A percentile compares a stretch with the other conserved stretches of the same genome.
Conservation (phyloP, 2,113 vertebrate species). For the Tetraodon nigroviridis region DNA sequence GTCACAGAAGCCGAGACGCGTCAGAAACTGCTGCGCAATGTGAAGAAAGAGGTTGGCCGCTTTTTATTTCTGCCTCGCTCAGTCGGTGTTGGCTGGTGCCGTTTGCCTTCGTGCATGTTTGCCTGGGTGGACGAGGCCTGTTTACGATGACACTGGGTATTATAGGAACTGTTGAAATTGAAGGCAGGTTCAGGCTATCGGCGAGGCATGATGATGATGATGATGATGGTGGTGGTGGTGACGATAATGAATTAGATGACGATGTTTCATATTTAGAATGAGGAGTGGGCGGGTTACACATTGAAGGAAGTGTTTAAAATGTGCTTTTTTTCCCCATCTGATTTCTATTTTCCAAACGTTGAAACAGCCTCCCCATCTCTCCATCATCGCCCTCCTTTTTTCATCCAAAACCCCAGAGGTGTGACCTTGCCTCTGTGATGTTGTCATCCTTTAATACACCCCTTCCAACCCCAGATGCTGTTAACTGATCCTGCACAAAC, state of each 20-base stretch:
- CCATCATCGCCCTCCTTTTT: background rate
- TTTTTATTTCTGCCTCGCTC: slow-evolving; percentile 5
- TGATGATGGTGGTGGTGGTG: slow-evolving; percentile 21
- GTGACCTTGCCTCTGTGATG: slow-evolving; percentile 38
- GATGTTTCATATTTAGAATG: background rate
- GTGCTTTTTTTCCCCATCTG: no score
- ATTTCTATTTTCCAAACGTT: no score
- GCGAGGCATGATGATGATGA: background rate
- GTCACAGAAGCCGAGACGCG: slow-evolving; percentile 85
- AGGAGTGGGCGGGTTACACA: no score
- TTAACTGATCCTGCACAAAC: background rate
- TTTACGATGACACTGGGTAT: slow-evolving; percentile 14
- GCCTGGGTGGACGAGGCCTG: slow-evolving; percentile 14
- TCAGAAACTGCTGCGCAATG: slow-evolving; percentile 87
- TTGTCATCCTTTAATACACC: background rate
- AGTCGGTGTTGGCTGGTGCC: slow-evolving; percentile 24
- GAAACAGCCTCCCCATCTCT: no score
- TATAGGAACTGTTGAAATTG: no score
- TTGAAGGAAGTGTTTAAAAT: no score
- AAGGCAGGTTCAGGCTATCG: no score
- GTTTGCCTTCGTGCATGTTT: background rate
- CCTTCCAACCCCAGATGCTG: background rate
- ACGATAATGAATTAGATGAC: slow-evolving; percentile 1
- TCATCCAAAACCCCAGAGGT: slow-evolving; percentile 18
- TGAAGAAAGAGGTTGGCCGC: slow-evolving; percentile 88